These are phyloP conservation scores for Zaprionus nigranus DNA, from an alignment of 1,140 invertebrate genomes.

Conservation along the genomic window DNA sequence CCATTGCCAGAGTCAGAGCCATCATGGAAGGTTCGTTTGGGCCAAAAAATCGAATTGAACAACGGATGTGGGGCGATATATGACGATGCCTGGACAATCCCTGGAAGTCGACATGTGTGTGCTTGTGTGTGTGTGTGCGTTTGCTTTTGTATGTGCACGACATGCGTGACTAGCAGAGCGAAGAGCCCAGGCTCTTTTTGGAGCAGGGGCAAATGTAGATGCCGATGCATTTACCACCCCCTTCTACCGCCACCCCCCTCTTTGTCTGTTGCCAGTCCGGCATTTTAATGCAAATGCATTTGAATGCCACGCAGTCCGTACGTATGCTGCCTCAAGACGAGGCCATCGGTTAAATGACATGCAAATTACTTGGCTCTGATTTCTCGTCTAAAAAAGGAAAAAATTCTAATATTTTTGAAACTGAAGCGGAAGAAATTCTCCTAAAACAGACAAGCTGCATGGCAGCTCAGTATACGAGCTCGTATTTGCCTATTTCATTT, in stretches of 20 bases:
- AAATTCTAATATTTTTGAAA: conserved; percentile 15
- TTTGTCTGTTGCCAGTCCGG: conserved; percentile 4
- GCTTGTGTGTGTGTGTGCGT: conserved; percentile 31
- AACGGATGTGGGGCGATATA: conserved; percentile 78
- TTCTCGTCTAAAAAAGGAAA: conserved; percentile 17
- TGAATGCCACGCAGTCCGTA: conserved; percentile 51
- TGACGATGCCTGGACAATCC: conserved; percentile 52
- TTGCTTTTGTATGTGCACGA: conserved; percentile 26
- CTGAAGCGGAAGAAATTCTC: neutral
- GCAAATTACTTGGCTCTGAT: conserved; percentile 68
- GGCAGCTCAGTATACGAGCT: no score
- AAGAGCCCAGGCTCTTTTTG: conserved; percentile 10
- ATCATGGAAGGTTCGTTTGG: conserved; percentile 47
- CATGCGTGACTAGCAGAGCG: conserved; percentile 69
- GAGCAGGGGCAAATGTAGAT: neutral
- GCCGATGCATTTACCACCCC: neutral
- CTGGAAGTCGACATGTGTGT: conserved; percentile 15
- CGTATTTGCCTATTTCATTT: neutral
- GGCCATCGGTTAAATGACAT: conserved; percentile 58
- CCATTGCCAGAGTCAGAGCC: conserved; percentile 17
- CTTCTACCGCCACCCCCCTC: conserved; percentile 2
- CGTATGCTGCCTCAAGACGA: conserved; percentile 32
- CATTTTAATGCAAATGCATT: conserved; percentile 78
- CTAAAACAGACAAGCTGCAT: no score
- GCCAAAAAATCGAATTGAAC: conserved; percentile 71